phyloP scores from a whole-genome alignment of 2,113 vertebrate genomes.

The Cinclus cinclus region DNA sequence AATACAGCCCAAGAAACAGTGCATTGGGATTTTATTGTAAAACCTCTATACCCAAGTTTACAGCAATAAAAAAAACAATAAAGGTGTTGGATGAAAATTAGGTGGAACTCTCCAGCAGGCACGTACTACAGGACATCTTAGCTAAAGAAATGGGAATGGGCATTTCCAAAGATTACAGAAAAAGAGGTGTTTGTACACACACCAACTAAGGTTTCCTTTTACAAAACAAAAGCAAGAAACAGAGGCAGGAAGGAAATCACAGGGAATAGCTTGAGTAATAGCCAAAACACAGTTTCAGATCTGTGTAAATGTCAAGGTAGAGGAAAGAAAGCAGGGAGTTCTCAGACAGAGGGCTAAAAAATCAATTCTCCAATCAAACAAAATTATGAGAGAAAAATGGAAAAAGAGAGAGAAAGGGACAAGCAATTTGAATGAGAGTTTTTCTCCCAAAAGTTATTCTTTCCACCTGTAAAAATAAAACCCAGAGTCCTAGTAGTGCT shows the following conservation, averaged over 20 bases:
- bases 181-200: not conserved
- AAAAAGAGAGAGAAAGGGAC: not conserved
- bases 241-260: conserved; percentile 47
- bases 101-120: not conserved
- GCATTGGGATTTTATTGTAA: not conserved
- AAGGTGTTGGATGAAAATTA: not conserved
- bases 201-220: not conserved
- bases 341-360: not conserved
- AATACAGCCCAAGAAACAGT: not conserved
- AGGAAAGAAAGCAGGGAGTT: not conserved
- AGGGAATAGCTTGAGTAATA: not conserved
- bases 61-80: not conserved
- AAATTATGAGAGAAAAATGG: not conserved
- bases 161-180: not conserved
- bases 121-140: not conserved
- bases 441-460: not conserved
- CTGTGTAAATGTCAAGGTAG: not conserved
- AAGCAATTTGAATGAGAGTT: not conserved
- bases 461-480: not conserved
- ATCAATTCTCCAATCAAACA: not conserved
- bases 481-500: not conserved
- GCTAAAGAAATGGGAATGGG: not conserved
- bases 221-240: conserved; percentile 22
- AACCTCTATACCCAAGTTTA: not conserved
- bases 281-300: conserved; percentile 9